Evolutionary conservation across 1,140 invertebrate species (phyloP).

Genomic region (Magallana ariakensis): DNA sequence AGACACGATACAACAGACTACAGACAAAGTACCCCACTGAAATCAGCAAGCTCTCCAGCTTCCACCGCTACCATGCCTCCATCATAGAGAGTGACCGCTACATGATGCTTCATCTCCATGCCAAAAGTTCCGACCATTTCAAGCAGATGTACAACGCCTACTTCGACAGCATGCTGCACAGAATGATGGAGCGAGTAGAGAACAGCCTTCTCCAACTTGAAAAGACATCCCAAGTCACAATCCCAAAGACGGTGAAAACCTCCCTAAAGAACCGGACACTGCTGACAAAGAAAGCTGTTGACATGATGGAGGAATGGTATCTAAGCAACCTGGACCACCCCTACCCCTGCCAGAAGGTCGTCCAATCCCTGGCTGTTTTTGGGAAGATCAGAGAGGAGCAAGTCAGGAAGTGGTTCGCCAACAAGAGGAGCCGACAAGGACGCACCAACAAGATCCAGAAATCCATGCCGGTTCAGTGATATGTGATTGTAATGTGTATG

Average conservation of each 20-base stretch:
- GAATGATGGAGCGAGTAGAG: constrained; percentile 47
- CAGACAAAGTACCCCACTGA: constrained; percentile 5
- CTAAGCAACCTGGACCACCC: constrained; percentile 46
- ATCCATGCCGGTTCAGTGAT: not conserved
- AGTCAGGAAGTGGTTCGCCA: constrained; percentile 62
- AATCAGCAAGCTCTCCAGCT: constrained; percentile 42
- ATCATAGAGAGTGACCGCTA: constrained; percentile 41
- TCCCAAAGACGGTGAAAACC: not conserved
- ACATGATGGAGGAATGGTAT: constrained; percentile 54
- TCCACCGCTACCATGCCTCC: constrained; percentile 44
- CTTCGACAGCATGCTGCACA: constrained; percentile 51
- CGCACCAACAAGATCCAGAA: not conserved
- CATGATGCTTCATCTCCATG: constrained; percentile 30
- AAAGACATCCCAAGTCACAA: not conserved
- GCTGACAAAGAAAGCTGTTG: constrained; percentile 3
- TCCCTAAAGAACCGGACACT: not conserved
- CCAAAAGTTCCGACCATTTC: not conserved
- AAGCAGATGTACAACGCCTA: constrained; percentile 38
- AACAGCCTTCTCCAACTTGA: constrained; percentile 31
- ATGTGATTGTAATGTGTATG: not conserved
- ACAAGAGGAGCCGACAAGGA: constrained; percentile 54
- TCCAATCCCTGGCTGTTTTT: constrained; percentile 33
- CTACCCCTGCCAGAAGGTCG: constrained; percentile 42
- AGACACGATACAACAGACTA: constrained; percentile 11
- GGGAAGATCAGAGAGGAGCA: constrained; percentile 53